Base-by-base conservation (phyloP, 2,888 invertebrate genomes). In the Hypselothyrea guttata region DNA sequence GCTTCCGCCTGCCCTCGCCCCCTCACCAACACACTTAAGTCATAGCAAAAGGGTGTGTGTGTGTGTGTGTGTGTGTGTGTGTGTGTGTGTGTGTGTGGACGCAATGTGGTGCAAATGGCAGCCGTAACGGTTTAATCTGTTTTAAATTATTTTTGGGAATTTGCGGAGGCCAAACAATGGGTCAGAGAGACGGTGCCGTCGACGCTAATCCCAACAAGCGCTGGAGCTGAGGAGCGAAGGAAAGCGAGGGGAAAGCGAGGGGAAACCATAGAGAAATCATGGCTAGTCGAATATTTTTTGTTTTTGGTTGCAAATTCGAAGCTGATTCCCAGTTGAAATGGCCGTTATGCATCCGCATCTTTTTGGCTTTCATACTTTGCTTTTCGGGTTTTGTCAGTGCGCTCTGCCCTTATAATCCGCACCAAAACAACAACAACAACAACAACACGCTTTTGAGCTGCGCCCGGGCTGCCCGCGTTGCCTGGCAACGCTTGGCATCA, bases 51-150 rank as follows among this genome's bases (percentile, higher is more conserved):
- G 27, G 27, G 53, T 61, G 65, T 37, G 61, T 47, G 51, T 45
- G 71, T 47, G 52, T 33, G 53, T 61, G 65, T 37, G 61, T 47
- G 51, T 45, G 71, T 47, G 52, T 33, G 22, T 2, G 22, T 5
- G 22, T 22, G 22, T 34, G 58, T 28, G 58, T 49, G 45, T 42
- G 49, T 59, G 61, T 64, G 59, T 33, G 52, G 49, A 67, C 74
- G 76, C 79, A 71, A 81, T 76, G 84, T 78, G 76, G 84, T 79
- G 87, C 73, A 71, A 86, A 88, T 84, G 87, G 83, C 86, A 75
- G 86, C 76, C 87, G 77, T 81, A 86, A 86, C 88, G 87, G 75
- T 86, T 88, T 88, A 87, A 88, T 88, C 88, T 88, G 76, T 88
- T 86, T 88, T 88, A 88, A 88, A 87, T 87, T 87, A 87, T 87